Evolutionary conservation across 2,113 vertebrate species (phyloP).

Genomic region (Garra rufa): DNA sequence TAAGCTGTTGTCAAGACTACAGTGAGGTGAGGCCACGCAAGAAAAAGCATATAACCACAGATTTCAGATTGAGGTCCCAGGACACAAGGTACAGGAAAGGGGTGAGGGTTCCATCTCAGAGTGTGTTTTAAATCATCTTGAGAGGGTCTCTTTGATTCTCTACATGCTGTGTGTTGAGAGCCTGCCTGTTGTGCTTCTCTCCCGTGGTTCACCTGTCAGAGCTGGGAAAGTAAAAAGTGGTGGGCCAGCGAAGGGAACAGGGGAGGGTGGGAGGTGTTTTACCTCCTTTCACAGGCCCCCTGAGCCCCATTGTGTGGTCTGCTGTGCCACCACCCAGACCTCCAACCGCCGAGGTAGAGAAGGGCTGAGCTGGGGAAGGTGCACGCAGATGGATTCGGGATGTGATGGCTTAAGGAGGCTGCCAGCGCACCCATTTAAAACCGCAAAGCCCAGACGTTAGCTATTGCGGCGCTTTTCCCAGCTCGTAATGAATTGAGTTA

Average conservation of each 20-base stretch:
- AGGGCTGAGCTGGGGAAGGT: slow-evolving; percentile 57
- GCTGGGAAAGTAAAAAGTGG: slow-evolving; percentile 66
- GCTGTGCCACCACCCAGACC: slow-evolving; percentile 59
- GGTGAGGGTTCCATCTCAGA: slow-evolving; percentile 54
- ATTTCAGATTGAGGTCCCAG: slow-evolving; percentile 55
- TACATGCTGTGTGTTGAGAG: slow-evolving; percentile 65
- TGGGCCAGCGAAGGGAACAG: slow-evolving; percentile 59
- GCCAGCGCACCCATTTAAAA: slow-evolving; percentile 68
- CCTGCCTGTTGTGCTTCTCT: slow-evolving; percentile 64
- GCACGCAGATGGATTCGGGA: slow-evolving; percentile 62
- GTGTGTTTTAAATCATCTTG: slow-evolving; percentile 74
- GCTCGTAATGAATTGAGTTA: slow-evolving; percentile 75
- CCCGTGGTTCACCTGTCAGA: slow-evolving; percentile 73
- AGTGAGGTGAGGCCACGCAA: slow-evolving; percentile 45
- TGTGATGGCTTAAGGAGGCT: slow-evolving; percentile 63
- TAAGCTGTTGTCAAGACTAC: slow-evolving; percentile 56
- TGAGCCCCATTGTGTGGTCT: slow-evolving; percentile 75
- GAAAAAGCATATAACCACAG: slow-evolving; percentile 48
- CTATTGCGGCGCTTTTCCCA: slow-evolving; percentile 69
- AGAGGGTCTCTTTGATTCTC: slow-evolving; percentile 71
- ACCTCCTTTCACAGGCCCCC: slow-evolving; percentile 69
- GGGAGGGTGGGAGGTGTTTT: slow-evolving; percentile 24
- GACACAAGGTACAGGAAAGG: slow-evolving; percentile 34
- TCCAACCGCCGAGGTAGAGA: slow-evolving; percentile 44
- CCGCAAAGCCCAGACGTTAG: slow-evolving; percentile 77